Evolutionary conservation across 35 echinoderm and acorn worm species (phyloP).

Genomic region (Nesometra sesokonis): DNA sequence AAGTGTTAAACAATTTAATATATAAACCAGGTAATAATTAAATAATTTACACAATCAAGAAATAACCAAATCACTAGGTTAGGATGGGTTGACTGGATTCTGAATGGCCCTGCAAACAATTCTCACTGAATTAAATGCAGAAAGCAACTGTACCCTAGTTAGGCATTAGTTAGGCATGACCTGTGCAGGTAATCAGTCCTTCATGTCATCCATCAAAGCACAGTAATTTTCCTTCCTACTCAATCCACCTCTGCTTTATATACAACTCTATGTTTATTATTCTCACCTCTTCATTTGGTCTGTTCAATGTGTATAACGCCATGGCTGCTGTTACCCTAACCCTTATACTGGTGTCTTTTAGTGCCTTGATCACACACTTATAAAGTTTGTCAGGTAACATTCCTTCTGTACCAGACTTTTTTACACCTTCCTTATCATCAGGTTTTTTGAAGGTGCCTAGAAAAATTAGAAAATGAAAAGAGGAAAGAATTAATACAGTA

Average conservation of each 20-base stretch:
- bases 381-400: conserved; percentile 56
- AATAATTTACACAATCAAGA: no score
- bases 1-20: no score
- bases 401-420: not conserved
- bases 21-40: no score
- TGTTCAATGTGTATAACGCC: conserved; percentile 73
- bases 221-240: no score
- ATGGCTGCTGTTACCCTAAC: conserved; percentile 86
- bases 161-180: not conserved
- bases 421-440: not conserved
- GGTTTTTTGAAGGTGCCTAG: not conserved
- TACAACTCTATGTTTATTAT: not conserved
- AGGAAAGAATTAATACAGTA: no score
- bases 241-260: no score
- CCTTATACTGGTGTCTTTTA: conserved; percentile 50
- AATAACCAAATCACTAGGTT: no score
- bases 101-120: no score
- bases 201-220: not conserved
- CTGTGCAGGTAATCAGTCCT: not conserved
- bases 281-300: conserved; percentile 89
- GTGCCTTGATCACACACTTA: conserved; percentile 48
- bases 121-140: no score
- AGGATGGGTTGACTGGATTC: no score
- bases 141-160: not conserved
- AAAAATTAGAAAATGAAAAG: not conserved